Evolutionary conservation across 2,888 invertebrate species (phyloP).

Genomic region (Heteromurus nitidus): DNA sequence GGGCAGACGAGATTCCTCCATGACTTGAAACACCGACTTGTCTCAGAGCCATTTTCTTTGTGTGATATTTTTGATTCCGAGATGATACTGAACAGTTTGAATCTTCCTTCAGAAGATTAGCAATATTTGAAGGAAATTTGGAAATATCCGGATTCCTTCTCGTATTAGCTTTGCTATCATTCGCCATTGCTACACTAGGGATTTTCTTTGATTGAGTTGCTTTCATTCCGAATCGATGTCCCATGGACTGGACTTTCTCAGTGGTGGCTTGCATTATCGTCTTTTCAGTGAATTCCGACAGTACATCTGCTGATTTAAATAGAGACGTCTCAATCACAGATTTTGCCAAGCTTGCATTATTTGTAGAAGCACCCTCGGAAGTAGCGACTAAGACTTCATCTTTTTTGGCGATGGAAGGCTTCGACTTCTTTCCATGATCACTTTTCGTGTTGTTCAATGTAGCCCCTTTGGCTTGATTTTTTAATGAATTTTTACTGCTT

Average conservation of each 20-base stretch:
- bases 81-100: constrained; percentile 21
- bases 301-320: constrained; percentile 18
- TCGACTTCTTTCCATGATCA: too few species aligned
- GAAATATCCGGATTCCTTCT: constrained; percentile 8
- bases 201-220: not conserved
- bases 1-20: not conserved
- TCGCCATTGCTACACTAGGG: not conserved
- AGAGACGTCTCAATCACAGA: constrained; percentile 18
- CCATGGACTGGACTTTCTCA: not conserved
- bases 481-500: too few species aligned
- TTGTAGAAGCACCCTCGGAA: not conserved
- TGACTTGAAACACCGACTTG: constrained; percentile 5
- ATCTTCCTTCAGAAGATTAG: constrained; percentile 15
- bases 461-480: too few species aligned
- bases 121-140: constrained; percentile 14
- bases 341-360: constrained; percentile 5
- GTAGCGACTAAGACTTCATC: too few species aligned
- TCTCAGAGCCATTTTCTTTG: constrained; percentile 37
- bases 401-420: too few species aligned
- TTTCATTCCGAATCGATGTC: not conserved
- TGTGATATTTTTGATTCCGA: constrained; percentile 14
- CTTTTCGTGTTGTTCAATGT: too few species aligned
- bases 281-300: constrained; percentile 19
- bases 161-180: not conserved
- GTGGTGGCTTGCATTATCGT: not conserved